A percentile compares a stretch with the other conserved stretches of the same genome.
These are phyloP conservation scores for Beroe ovata DNA, from an alignment of 37 sponge, comb jelly and placozoan genomes.

Conservation along the genomic window DNA sequence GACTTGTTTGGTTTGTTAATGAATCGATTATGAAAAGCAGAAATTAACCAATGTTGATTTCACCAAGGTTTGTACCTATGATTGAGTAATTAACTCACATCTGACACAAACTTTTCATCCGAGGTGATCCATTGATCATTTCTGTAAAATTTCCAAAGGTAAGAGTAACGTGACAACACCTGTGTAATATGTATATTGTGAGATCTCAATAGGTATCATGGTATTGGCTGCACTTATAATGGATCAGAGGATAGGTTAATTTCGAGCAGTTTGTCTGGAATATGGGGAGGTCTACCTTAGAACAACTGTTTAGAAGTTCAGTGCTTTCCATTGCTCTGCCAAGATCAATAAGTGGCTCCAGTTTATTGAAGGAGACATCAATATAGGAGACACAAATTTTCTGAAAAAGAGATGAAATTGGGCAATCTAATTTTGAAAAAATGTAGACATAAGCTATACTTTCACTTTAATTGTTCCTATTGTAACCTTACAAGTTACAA, in stretches of 20 bases:
- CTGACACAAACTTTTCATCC: background rate
- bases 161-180: constrained; percentile 23
- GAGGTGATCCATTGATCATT: background rate
- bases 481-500: no score
- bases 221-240: background rate
- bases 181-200: background rate
- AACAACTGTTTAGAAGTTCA: background rate
- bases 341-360: background rate
- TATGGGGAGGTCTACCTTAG: constrained; percentile 51
- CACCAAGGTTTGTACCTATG: no score
- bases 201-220: background rate
- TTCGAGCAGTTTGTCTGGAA: no score
- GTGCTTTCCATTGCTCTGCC: background rate
- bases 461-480: no score
- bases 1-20: no score
- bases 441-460: no score
- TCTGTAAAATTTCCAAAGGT: constrained; percentile 29
- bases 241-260: no score
- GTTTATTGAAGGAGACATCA: background rate
- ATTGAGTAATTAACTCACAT: no score
- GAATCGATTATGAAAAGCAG: no score
- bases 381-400: background rate
- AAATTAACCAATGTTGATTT: no score
- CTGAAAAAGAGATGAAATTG: constrained; percentile 10
- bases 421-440: no score